Evolutionary conservation across 2,888 invertebrate genomes (phyloP).

Genomic region (Hirtodrosophila confusa): DNA sequence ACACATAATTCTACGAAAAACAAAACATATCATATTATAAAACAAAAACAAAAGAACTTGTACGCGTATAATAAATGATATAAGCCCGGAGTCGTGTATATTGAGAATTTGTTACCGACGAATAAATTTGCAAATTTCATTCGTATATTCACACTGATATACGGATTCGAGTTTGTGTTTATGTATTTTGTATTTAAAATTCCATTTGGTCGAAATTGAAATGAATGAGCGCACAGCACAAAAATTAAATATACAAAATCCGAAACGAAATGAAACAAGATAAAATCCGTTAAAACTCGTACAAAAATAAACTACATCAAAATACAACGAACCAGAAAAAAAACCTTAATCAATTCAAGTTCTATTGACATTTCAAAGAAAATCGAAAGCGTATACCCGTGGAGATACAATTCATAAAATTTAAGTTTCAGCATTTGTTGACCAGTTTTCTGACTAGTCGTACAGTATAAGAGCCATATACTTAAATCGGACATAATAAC

Average conservation of each 20-base stretch:
- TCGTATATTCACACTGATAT: conserved; percentile 19
- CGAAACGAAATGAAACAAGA: conserved; percentile 35
- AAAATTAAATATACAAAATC: conserved; percentile 28
- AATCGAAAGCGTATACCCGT: conserved; percentile 45
- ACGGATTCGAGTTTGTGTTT: background rate
- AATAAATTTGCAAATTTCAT: conserved; percentile 35
- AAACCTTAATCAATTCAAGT: conserved; percentile 46
- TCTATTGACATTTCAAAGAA: conserved; percentile 54
- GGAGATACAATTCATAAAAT: background rate
- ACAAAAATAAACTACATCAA: background rate
- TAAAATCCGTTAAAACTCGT: conserved; percentile 31
- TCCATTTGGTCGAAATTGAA: conserved; percentile 47
- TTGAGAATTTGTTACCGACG: conserved; percentile 33
- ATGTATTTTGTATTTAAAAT: conserved; percentile 30
- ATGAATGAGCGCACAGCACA: conserved; percentile 22
- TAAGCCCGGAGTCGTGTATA: conserved; percentile 27
- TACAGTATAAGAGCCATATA: background rate
- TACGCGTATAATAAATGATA: conserved; percentile 32
- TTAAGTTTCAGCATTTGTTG: conserved; percentile 12
- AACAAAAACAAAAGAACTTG: conserved; percentile 13
- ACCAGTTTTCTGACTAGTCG: conserved; percentile 21
- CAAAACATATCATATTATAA: conserved; percentile 36
- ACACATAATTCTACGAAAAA: conserved; percentile 29
- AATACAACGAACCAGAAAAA: conserved; percentile 6
- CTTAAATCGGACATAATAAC: no score